Conservation (phyloP, 1,140 invertebrate species). For the Ceratina australensis region DNA sequence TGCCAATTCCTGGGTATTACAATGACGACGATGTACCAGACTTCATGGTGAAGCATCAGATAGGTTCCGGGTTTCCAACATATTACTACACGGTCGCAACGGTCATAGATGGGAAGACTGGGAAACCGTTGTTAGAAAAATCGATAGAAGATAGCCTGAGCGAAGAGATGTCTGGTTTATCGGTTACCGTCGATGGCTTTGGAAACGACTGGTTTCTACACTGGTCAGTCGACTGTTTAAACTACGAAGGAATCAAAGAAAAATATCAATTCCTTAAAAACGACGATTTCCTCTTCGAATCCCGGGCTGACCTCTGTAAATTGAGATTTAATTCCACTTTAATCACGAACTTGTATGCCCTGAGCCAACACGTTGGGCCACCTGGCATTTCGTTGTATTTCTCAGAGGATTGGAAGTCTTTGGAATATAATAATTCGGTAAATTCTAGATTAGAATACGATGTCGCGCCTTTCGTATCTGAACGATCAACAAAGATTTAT, state of each 20-base stretch:
- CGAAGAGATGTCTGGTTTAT: conserved; percentile 84
- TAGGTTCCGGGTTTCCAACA: conserved; percentile 86
- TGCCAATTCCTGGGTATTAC: conserved; percentile 90
- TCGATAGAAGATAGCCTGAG: conserved; percentile 85
- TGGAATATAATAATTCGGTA: conserved; percentile 78
- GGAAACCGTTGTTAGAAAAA: conserved; percentile 82
- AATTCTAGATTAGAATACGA: conserved; percentile 71
- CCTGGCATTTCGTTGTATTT: conserved; percentile 82
- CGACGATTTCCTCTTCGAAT: conserved; percentile 83
- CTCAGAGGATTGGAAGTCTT: conserved; percentile 72
- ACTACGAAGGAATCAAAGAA: conserved; percentile 75
- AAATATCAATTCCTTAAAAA: conserved; percentile 78
- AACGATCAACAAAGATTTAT: conserved; percentile 49
- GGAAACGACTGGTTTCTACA: conserved; percentile 89
- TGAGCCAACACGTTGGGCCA: conserved; percentile 84
- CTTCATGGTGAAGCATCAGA: conserved; percentile 90
- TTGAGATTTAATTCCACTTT: conserved; percentile 86
- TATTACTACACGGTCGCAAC: conserved; percentile 88
- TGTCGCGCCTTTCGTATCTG: conserved; percentile 46
- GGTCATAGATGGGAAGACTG: conserved; percentile 85
- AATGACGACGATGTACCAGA: conserved; percentile 91
- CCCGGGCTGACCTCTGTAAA: conserved; percentile 85
- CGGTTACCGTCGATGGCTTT: conserved; percentile 82
- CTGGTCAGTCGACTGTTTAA: conserved; percentile 86
- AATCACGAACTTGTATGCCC: conserved; percentile 84